Conservation (phyloP, 2,113 vertebrate species). For the Cyphomyrus plagiostoma region DNA sequence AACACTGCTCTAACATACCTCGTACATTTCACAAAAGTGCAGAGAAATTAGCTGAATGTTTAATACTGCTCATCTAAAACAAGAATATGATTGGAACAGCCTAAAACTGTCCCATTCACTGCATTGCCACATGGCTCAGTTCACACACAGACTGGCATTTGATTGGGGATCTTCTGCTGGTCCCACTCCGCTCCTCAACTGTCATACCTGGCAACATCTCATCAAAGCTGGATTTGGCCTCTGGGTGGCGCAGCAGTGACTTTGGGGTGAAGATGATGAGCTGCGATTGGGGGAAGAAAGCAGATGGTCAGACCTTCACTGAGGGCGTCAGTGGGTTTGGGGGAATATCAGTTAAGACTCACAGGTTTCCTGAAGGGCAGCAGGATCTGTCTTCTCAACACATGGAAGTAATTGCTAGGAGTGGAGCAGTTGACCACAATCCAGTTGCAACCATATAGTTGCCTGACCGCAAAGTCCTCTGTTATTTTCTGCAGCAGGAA, state of each 20-base stretch:
- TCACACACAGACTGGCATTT: background rate
- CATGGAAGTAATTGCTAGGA: constrained; percentile 87
- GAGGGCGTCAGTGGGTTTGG: background rate
- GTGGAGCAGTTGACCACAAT: constrained; percentile 88
- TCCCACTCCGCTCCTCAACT: background rate
- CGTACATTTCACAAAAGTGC: too few species aligned
- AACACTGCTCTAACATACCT: too few species aligned
- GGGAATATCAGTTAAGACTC: constrained; percentile 14
- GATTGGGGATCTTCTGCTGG: background rate
- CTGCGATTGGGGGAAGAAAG: constrained; percentile 46
- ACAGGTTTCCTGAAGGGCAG: constrained; percentile 91
- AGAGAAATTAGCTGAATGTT: too few species aligned
- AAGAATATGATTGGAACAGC: background rate
- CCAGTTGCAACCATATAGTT: constrained; percentile 91
- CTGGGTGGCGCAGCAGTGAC: constrained; percentile 82
- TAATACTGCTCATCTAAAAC: background rate
- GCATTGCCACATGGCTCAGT: background rate
- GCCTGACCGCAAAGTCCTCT: constrained; percentile 72
- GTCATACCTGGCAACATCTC: constrained; percentile 81
- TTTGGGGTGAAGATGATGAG: constrained; percentile 89
- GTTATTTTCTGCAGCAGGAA: constrained; percentile 58
- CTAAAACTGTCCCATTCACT: background rate
- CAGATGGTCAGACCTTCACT: background rate
- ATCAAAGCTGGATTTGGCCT: constrained; percentile 83
- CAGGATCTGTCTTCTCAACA: constrained; percentile 84